A percentile compares a stretch with the other conserved stretches of the same genome.
phyloP scores from a whole-genome alignment of 2,113 vertebrate genomes.

The Syngnathus floridae region DNA sequence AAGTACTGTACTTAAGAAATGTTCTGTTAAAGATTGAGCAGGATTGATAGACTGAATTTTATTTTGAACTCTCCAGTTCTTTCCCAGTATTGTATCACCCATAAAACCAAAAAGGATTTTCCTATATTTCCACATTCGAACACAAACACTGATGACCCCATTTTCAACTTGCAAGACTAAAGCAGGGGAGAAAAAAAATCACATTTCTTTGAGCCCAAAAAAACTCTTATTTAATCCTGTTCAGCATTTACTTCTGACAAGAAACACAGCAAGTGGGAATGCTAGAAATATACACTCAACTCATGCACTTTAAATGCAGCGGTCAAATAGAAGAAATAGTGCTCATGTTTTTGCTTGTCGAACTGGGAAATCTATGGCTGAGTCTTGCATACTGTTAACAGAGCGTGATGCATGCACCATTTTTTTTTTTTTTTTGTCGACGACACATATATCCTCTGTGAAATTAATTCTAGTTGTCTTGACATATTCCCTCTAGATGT shows the following conservation, averaged over 20 bases:
- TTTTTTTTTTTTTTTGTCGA: background rate
- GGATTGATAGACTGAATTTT: background rate
- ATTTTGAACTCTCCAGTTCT: background rate
- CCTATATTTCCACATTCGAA: background rate
- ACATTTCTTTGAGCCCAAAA: conserved; percentile 12
- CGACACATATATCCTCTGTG: background rate
- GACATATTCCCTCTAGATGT: conserved; percentile 42
- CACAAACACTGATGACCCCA: conserved; percentile 6
- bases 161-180: conserved; percentile 37
- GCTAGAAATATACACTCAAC: conserved; percentile 25
- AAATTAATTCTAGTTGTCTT: conserved; percentile 26
- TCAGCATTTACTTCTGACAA: conserved; percentile 21
- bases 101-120: background rate
- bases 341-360: background rate
- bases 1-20: background rate
- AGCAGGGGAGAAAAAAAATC: conserved; percentile 24
- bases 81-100: background rate
- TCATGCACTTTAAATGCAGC: conserved; percentile 22
- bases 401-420: background rate
- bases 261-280: conserved; percentile 21
- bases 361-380: background rate
- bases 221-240: conserved; percentile 31
- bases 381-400: background rate
- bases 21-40: background rate
- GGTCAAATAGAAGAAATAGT: conserved; percentile 3